Evolutionary conservation across 2,113 vertebrate genomes (phyloP), one percentile per base, ranked within the genome.

Genomic region (Centropristis striata): DNA sequence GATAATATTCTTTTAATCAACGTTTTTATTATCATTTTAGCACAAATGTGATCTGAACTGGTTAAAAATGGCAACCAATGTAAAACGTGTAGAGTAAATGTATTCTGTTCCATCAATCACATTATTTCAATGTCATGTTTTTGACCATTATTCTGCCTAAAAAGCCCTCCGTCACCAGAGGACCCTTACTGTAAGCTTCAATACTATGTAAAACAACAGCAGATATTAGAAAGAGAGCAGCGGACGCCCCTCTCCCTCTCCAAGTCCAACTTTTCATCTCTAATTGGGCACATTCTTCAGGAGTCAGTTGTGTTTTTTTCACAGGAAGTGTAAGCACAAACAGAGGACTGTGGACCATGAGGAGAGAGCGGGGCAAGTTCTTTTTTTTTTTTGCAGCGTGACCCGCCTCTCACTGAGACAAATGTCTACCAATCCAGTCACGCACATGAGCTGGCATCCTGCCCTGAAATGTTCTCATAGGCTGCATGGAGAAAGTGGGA

Each of bases 271-370:
- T 67, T 53, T 74, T 71, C 18, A 1, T 73, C 66, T 75, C 67
- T 89, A 93, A 91, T 91, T 91, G 81, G 86, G 47, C 73, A 75
- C 88, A 90, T 92, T 93, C 88, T 89, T 92, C 71, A 84, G 78
- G 78, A 91, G 90, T 91, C 90, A 87, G 63, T 85, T 87, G 39
- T 87, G 85, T 89, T 90, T 88, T n/a, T 32, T 83, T 89, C 84
- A 81, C 81, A 90, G 90, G 90, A 93, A 91, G 88, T 57, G 54
- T 59, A 78, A 88, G 83, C 72, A 88, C 86, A 93, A 90, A 91
- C 87, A 89, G 44, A 58, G 73, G 61, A 67, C 50, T 80, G 68
- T 79, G 75, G 71, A 73, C 55, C 78, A 75, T n/a, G 71, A 37
- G 50, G 44, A 50, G 61, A 44, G 55, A 21, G 42, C 5, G 13